phyloP scores from a whole-genome alignment of 2,888 invertebrate species.

The Macaria notata region DNA sequence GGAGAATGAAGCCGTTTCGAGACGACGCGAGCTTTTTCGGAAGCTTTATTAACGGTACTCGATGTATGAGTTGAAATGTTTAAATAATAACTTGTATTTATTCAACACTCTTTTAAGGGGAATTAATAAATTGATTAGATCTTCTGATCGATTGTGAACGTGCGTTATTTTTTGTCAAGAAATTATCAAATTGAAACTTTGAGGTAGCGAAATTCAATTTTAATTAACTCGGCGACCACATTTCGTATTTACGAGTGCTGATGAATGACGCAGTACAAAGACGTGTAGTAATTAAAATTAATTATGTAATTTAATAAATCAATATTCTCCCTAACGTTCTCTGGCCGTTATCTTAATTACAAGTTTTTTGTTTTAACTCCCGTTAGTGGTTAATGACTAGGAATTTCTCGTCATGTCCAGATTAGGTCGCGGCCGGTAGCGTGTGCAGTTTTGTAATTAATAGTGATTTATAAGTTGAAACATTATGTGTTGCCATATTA shows the following conservation, averaged over 20 bases:
- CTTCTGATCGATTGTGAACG: conserved; percentile 5
- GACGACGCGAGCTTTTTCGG: conserved; percentile 7
- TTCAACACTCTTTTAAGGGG: conserved; percentile 16
- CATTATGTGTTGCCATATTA: conserved; percentile 23
- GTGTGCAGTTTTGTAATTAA: conserved; percentile 30
- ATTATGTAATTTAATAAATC: conserved; percentile 31
- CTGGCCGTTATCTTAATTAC: conserved; percentile 33
- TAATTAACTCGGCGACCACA: conserved; percentile 3
- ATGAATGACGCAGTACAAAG: conserved; percentile 18
- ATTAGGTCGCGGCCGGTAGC: conserved; percentile 41
- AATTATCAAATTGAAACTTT: conserved; percentile 16
- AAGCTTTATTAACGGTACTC: conserved; percentile 11
- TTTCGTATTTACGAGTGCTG: conserved; percentile 12
- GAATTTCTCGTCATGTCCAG: conserved; percentile 42
- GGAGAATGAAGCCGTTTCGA: conserved; percentile 16
- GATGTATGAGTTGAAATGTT: neutral
- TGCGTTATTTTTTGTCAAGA: conserved; percentile 15
- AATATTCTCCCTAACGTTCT: conserved; percentile 29
- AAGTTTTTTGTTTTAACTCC: conserved; percentile 37
- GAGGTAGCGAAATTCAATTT: conserved; percentile 7
- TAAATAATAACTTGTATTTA: conserved; percentile 11
- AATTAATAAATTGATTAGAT: conserved; percentile 13
- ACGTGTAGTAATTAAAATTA: conserved; percentile 17
- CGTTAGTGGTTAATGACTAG: conserved; percentile 39
- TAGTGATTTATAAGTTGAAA: conserved; percentile 30